Evolutionary conservation across 2,797 vertebrate genomes (phyloP).

Genomic region (Anableps anableps): DNA sequence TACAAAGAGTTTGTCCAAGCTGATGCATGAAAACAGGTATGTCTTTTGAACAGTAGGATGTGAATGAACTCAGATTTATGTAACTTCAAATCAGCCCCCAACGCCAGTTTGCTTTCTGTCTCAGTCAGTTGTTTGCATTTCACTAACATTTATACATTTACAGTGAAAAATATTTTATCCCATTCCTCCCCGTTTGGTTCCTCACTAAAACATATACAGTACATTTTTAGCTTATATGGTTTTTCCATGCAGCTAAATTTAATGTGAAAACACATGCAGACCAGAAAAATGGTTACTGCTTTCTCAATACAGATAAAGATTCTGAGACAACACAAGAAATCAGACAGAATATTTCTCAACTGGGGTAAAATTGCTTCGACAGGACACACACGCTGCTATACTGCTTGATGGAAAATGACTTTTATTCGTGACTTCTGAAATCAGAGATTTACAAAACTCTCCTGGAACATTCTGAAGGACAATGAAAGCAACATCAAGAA

Average conservation of each 20-base stretch:
- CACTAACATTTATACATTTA: conserved; percentile 16
- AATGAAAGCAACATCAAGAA: conserved; percentile 63
- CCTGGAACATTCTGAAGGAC: conserved; percentile 78
- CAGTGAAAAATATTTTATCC: neutral
- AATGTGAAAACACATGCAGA: conserved; percentile 22
- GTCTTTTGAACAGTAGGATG: conserved; percentile 12
- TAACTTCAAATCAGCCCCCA: conserved; percentile 22
- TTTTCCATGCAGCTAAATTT: conserved; percentile 19
- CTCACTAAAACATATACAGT: neutral
- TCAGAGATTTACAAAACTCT: conserved; percentile 87
- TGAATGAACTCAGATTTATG: conserved; percentile 29
- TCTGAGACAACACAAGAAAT: conserved; percentile 84
- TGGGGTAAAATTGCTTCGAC: conserved; percentile 85
- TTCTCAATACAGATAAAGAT: conserved; percentile 87
- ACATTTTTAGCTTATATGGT: neutral
- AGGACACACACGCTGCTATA: conserved; percentile 85
- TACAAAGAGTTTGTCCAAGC: conserved; percentile 85
- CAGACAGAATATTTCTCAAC: conserved; percentile 80
- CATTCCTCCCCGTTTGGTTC: neutral
- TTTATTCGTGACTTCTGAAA: conserved; percentile 89
- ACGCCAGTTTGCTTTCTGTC: conserved; percentile 1
- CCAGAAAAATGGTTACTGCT: conserved; percentile 48
- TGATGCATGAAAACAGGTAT: conserved; percentile 86
- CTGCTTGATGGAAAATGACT: conserved; percentile 90
- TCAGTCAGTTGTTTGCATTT: conserved; percentile 15